Conservation (phyloP, 2,797 vertebrate genomes). For the Platyrinchus mystaceus region DNA sequence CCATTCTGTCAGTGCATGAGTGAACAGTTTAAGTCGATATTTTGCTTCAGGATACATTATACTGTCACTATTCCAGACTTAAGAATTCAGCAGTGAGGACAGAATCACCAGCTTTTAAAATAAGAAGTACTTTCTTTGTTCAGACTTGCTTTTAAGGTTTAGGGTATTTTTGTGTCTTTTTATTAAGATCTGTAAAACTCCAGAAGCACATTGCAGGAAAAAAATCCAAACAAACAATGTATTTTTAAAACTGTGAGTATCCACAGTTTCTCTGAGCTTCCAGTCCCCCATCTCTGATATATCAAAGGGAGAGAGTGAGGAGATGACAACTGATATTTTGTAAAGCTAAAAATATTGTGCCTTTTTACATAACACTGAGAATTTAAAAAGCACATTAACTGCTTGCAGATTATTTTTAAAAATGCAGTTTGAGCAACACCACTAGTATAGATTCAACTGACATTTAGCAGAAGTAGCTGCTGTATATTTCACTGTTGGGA, state of each 20-base stretch:
- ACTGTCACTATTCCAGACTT: background rate
- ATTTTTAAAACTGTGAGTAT: background rate
- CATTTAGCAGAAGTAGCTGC: slow-evolving; percentile 38
- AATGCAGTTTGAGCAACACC: slow-evolving; percentile 50
- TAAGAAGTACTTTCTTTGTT: background rate
- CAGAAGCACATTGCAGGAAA: background rate
- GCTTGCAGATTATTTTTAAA: slow-evolving; percentile 57
- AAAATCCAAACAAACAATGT: background rate
- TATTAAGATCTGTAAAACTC: background rate
- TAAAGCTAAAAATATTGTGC: slow-evolving; percentile 55
- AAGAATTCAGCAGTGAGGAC: background rate
- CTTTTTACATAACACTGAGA: slow-evolving; percentile 59
- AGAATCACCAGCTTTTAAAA: background rate
- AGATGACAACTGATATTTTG: slow-evolving; percentile 57
- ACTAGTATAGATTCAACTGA: slow-evolving; percentile 29
- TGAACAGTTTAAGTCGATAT: background rate
- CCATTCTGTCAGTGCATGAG: slow-evolving; percentile 6
- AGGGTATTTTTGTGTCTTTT: background rate
- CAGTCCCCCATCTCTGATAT: background rate
- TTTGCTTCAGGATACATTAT: slow-evolving; percentile 33
- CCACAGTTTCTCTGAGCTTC: background rate
- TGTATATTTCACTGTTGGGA: slow-evolving; percentile 13
- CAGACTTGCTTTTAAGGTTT: slow-evolving; percentile 8
- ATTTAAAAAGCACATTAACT: slow-evolving; percentile 48
- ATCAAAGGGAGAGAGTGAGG: slow-evolving; percentile 32